Evolutionary conservation across 2,113 vertebrate genomes (phyloP).

Genomic region (Oreotragus oreotragus): DNA sequence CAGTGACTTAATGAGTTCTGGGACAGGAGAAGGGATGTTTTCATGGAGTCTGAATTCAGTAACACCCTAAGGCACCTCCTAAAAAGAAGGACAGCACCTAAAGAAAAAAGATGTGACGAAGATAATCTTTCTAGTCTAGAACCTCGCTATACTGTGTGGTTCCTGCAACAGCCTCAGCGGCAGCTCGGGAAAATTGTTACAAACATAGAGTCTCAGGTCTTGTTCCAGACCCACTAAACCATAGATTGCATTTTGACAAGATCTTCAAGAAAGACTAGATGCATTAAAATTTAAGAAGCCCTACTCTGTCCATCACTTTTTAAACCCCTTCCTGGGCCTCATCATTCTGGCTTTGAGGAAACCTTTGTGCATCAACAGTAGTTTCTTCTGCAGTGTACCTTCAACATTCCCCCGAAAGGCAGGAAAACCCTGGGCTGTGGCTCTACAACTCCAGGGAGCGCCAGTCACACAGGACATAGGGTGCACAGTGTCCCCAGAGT

Average conservation of each 20-base stretch:
- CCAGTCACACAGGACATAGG: neutral
- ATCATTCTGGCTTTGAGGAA: neutral
- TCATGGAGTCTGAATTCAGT: neutral
- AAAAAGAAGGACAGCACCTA: neutral
- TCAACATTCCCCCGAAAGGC: neutral
- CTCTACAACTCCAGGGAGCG: fast-evolving
- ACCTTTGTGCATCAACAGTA: neutral
- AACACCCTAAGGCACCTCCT: neutral
- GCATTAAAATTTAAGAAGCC: neutral
- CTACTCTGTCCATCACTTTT: neutral
- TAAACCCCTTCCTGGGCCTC: neutral
- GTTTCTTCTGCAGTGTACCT: neutral
- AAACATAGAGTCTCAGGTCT: neutral
- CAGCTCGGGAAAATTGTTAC: neutral
- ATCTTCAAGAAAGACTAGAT: neutral
- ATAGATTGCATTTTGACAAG: neutral
- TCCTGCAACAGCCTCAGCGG: neutral
- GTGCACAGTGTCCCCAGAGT: fast-evolving
- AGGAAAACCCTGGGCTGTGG: too few relatives aligned
- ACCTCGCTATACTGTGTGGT: fast-evolving
- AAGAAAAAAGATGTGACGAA: neutral
- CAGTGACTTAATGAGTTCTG: neutral
- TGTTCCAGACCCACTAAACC: neutral
- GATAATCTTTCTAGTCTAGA: neutral
- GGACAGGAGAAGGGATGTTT: neutral